Conservation (phyloP, 2,797 vertebrate genomes). For the Lateolabrax maculatus region DNA sequence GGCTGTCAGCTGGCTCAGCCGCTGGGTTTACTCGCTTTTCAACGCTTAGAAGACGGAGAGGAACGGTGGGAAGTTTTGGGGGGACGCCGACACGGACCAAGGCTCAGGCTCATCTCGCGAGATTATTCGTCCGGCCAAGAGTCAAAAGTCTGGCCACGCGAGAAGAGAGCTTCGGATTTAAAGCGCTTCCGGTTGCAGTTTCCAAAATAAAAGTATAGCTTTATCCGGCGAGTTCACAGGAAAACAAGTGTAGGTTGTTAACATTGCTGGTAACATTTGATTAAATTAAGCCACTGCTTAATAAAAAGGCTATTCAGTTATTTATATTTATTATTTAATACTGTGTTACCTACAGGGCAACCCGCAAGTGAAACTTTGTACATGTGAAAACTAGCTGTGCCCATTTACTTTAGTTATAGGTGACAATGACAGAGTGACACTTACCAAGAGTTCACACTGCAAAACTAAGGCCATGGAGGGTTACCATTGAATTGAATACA, state of each 20-base stretch:
- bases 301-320: too few species aligned
- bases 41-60: fast-evolving
- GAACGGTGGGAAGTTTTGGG: fast-evolving
- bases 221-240: too few species aligned
- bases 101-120: slow-evolving; percentile 26
- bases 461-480: not conserved
- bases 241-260: too few species aligned
- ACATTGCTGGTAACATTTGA: too few species aligned
- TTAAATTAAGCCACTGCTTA: not conserved
- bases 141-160: not conserved
- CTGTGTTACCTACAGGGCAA: not conserved
- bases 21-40: fast-evolving
- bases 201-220: slow-evolving; percentile 5
- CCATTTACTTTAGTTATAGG: not conserved
- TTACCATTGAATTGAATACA: not conserved
- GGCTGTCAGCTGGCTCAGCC: fast-evolving
- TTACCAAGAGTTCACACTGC: not conserved
- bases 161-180: not conserved
- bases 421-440: not conserved
- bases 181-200: not conserved
- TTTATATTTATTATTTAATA: not conserved
- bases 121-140: fast-evolving
- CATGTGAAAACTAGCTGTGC: not conserved
- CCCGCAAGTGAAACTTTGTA: fast-evolving
- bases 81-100: too few species aligned